A percentile compares a stretch with the other conserved stretches of the same genome.
These are phyloP conservation scores for Hydra vulgaris DNA, from an alignment of 30 jellyfish, hydroid and myxozoan genomes.

Conservation along the genomic window DNA sequence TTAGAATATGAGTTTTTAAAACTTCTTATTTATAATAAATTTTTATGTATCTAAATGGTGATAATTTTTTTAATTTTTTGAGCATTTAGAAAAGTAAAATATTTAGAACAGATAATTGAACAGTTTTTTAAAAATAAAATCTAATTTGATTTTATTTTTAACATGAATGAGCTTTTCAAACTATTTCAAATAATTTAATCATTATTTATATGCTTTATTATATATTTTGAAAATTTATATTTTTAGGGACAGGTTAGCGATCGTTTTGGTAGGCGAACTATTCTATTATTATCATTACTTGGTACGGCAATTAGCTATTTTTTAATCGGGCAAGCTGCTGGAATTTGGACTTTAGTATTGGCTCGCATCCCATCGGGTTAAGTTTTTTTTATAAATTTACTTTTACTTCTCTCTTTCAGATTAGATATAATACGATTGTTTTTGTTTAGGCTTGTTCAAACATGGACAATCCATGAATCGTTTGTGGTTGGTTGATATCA, in stretches of 20 bases:
- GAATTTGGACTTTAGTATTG: conserved; percentile 34
- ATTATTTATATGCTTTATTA: too few relatives aligned
- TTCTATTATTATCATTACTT: conserved; percentile 46
- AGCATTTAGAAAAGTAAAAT: too few relatives aligned
- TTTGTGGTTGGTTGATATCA: conserved; percentile 71
- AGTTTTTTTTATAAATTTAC: background rate
- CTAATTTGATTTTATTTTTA: too few relatives aligned
- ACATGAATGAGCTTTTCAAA: too few relatives aligned
- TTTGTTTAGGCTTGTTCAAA: conserved; percentile 63
- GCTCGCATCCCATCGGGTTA: conserved; percentile 94
- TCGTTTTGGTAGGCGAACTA: conserved; percentile 43
- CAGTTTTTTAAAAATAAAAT: too few relatives aligned
- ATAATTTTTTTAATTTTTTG: too few relatives aligned
- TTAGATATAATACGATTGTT: background rate
- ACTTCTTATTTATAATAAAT: too few relatives aligned
- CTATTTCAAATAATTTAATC: too few relatives aligned
- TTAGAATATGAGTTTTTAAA: too few relatives aligned
- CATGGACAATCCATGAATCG: conserved; percentile 73
- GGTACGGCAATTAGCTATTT: conserved; percentile 76
- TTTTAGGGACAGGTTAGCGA: conserved; percentile 83
- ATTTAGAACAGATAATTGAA: too few relatives aligned
- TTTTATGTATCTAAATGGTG: too few relatives aligned
- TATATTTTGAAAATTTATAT: too few relatives aligned
- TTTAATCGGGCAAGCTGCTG: conserved; percentile 52
- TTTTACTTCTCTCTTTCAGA: background rate